Conservation (phyloP, 2,113 vertebrate genomes). For the Campylomormyrus tamandua region DNA sequence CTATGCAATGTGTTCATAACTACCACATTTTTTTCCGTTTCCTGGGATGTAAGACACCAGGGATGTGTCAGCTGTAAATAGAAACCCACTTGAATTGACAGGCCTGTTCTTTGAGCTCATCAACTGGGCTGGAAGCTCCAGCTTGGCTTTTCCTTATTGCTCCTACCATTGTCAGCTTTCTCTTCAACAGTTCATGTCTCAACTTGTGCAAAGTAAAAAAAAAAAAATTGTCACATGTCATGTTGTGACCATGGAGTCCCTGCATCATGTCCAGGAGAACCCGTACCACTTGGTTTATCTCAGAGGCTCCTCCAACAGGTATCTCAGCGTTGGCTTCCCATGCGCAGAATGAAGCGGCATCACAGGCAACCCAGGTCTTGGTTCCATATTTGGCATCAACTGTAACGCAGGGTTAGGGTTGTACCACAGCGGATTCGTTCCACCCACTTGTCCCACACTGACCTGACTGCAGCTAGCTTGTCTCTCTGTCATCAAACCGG, state of each 20-base stretch:
- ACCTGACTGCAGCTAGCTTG: constrained; percentile 20
- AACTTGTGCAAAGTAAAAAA: constrained; percentile 7
- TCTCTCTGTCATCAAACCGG: background rate
- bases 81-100: background rate
- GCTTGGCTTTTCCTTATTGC: constrained; percentile 10
- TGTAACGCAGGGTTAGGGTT: too few species aligned
- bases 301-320: background rate
- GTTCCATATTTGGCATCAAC: background rate
- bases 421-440: background rate
- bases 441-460: constrained; percentile 22
- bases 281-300: background rate
- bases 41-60: background rate
- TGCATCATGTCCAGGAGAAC: constrained; percentile 12
- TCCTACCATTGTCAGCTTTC: constrained; percentile 22
- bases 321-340: constrained; percentile 3
- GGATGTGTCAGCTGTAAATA: background rate
- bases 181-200: constrained; percentile 9
- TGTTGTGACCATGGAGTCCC: constrained; percentile 24
- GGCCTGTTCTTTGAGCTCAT: background rate
- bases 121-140: background rate
- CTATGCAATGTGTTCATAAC: background rate
- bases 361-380: background rate
- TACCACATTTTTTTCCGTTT: background rate
- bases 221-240: constrained; percentile 11
- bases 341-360: too few species aligned